Percentiles rank a stretch among this genome's conserved stretches.
Evolutionary conservation across 2,113 vertebrate species (phyloP).

Genomic region (Rutilus rutilus): DNA sequence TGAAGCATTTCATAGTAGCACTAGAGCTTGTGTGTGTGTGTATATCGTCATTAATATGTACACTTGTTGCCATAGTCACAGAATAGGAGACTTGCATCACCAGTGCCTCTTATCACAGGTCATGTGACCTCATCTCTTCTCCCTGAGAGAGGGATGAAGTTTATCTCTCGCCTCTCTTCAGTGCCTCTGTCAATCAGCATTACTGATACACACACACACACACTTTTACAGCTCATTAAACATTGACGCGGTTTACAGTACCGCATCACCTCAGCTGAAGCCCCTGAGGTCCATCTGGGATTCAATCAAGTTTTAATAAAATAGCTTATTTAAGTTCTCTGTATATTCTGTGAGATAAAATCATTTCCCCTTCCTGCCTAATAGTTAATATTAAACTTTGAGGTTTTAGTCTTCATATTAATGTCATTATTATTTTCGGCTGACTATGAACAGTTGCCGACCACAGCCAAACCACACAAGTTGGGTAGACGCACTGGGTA

Average conservation of each 20-base stretch:
- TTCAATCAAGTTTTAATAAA: not conserved
- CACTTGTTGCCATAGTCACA: slow-evolving; percentile 50
- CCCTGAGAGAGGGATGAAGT: slow-evolving; percentile 47
- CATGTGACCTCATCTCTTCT: slow-evolving; percentile 56
- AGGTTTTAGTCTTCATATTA: not conserved
- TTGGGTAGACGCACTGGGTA: not conserved
- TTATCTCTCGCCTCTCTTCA: slow-evolving; percentile 55
- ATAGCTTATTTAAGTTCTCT: slow-evolving; percentile 58
- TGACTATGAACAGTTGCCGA: not conserved
- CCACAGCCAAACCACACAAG: not conserved
- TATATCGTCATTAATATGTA: slow-evolving; percentile 20
- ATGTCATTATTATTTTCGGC: not conserved
- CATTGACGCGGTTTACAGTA: slow-evolving; percentile 35
- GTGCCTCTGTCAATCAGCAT: slow-evolving; percentile 56
- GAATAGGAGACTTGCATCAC: not conserved
- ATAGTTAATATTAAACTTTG: not conserved
- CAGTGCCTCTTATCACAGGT: slow-evolving; percentile 54
- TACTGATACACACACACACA: slow-evolving; percentile 30
- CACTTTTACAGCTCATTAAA: slow-evolving; percentile 42
- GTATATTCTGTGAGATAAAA: slow-evolving; percentile 45
- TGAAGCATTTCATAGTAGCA: not conserved
- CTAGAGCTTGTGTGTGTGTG: slow-evolving; percentile 2
- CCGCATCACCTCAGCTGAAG: slow-evolving; percentile 26
- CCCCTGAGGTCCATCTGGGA: not conserved
- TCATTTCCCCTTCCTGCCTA: not conserved